A percentile compares a stretch with the other conserved stretches of the same genome.
These are phyloP conservation scores for Platichthys stellatus DNA, from an alignment of 2,113 vertebrate genomes.

Conservation along the genomic window DNA sequence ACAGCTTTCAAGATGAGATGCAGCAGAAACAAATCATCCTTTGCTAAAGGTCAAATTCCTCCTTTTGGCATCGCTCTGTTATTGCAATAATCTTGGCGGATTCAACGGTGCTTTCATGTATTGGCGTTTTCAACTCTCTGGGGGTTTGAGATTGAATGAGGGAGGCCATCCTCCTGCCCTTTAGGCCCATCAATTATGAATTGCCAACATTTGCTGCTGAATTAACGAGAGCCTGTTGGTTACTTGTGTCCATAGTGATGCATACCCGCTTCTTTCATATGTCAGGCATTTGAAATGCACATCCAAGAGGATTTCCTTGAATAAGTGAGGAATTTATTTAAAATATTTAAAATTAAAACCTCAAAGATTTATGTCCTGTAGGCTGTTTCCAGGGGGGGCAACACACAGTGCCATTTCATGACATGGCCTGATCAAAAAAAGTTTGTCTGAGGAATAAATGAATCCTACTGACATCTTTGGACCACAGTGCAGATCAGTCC, in stretches of 20 bases:
- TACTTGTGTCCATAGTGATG: slow-evolving; percentile 5
- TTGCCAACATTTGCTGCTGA: slow-evolving; percentile 45
- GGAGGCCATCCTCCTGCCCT: slow-evolving; percentile 47
- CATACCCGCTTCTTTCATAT: slow-evolving; percentile 3
- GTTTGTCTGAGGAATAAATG: too few relatives aligned
- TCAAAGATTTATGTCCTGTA: too few relatives aligned
- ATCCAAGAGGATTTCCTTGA: not conserved
- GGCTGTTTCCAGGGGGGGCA: not conserved
- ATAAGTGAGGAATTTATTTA: not conserved
- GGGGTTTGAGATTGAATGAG: slow-evolving; percentile 14
- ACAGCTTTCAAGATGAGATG: not conserved
- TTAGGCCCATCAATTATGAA: slow-evolving; percentile 66
- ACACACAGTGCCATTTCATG: not conserved
- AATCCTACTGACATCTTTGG: too few relatives aligned
- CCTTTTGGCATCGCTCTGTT: not conserved
- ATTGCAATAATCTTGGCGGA: slow-evolving; percentile 18
- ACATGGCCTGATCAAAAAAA: not conserved
- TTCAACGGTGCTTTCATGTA: slow-evolving; percentile 9
- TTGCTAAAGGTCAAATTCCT: slow-evolving; percentile 38
- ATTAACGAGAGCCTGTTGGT: slow-evolving; percentile 25
- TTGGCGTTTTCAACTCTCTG: slow-evolving; percentile 2
- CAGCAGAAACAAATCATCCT: slow-evolving; percentile 20
- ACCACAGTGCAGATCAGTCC: too few relatives aligned
- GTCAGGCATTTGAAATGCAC: slow-evolving; percentile 12
- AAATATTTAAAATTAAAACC: not conserved